A percentile compares a stretch with the other conserved stretches of the same genome.
phyloP scores from a whole-genome alignment of 2,888 invertebrate species.

The Flexamia atlantica region DNA sequence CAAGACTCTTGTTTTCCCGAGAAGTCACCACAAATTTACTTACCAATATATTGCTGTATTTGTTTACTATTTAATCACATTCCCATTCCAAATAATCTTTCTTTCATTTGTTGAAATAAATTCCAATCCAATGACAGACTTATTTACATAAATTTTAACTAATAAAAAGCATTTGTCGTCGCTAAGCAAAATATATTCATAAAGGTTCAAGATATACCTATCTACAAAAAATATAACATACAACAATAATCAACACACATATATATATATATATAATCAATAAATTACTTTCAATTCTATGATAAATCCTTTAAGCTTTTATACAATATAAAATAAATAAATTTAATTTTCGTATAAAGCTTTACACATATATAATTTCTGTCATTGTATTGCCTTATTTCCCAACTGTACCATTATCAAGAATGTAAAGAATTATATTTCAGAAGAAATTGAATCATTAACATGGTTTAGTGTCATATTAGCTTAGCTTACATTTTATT shows the following conservation, averaged over 20 bases:
- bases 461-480: background rate
- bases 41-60: slow-evolving; percentile 32
- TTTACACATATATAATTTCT: slow-evolving; percentile 39
- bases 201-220: slow-evolving; percentile 16
- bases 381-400: slow-evolving; percentile 58
- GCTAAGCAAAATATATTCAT: slow-evolving; percentile 4
- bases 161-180: slow-evolving; percentile 46
- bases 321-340: slow-evolving; percentile 44
- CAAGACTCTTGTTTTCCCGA: slow-evolving; percentile 33
- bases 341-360: slow-evolving; percentile 46
- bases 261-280: slow-evolving; percentile 52
- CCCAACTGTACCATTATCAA: background rate
- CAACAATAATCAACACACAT: slow-evolving; percentile 51
- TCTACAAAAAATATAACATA: slow-evolving; percentile 24
- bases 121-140: slow-evolving; percentile 53
- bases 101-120: slow-evolving; percentile 29
- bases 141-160: slow-evolving; percentile 19
- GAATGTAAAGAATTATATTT: slow-evolving; percentile 7
- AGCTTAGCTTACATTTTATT: slow-evolving; percentile 13
- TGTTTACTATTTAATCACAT: slow-evolving; percentile 40
- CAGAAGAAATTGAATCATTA: background rate
- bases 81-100: slow-evolving; percentile 31
- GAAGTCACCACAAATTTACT: background rate
- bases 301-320: slow-evolving; percentile 37
- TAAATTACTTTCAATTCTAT: slow-evolving; percentile 42